These are phyloP conservation scores for Amazona vittata DNA, from an alignment of 2,113 vertebrate species.

Conservation along the genomic window DNA sequence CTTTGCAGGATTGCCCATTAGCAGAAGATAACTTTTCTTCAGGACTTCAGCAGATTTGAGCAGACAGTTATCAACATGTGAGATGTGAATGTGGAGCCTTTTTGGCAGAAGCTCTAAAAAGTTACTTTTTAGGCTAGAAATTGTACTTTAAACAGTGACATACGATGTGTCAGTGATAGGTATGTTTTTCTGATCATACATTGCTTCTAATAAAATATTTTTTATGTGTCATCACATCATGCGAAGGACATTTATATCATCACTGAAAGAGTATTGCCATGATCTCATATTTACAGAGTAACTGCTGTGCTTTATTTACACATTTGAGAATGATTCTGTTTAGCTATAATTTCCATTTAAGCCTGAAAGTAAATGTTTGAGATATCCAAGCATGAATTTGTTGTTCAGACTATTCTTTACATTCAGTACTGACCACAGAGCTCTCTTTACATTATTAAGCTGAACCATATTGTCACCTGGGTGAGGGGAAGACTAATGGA, in stretches of 20 bases:
- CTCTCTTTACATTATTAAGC: not conserved
- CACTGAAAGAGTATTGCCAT: not conserved
- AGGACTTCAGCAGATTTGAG: not conserved
- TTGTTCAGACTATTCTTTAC: not conserved
- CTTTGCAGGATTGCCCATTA: not conserved
- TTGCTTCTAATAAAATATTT: not conserved
- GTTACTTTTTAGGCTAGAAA: not conserved
- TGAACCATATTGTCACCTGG: not conserved
- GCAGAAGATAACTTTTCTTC: not conserved
- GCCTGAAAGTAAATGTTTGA: not conserved
- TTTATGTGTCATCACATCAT: not conserved
- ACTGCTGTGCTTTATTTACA: not conserved
- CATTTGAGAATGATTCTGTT: not conserved
- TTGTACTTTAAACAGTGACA: not conserved
- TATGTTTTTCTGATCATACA: not conserved
- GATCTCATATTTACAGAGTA: not conserved
- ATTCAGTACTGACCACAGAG: not conserved
- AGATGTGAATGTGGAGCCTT: not conserved
- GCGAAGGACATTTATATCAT: not conserved
- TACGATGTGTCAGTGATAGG: not conserved
- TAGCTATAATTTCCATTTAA: not conserved
- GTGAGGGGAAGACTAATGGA: not conserved
- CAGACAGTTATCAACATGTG: not conserved
- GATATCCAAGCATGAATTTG: not conserved
- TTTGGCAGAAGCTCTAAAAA: not conserved